A percentile compares a stretch with the other conserved stretches of the same genome.
Conservation (phyloP, 2,888 invertebrate genomes). For the Xanthorhoe spadicearia region DNA sequence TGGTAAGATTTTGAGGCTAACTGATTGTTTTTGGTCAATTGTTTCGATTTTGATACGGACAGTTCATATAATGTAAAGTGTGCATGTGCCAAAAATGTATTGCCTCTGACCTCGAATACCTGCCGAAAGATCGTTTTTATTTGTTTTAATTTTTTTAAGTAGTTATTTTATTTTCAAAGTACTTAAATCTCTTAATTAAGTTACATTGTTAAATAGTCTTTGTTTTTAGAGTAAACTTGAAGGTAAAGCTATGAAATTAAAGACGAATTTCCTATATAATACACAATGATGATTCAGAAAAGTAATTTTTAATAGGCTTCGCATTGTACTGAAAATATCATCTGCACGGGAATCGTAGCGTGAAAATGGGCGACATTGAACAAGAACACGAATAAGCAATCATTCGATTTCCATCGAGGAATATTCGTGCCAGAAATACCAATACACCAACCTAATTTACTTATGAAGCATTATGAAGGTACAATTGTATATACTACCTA, state of each 20-base stretch:
- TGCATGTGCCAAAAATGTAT: neutral
- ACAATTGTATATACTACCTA: conserved; percentile 8
- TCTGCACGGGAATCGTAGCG: conserved; percentile 35
- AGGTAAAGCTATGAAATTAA: neutral
- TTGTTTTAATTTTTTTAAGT: neutral
- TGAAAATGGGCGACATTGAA: conserved; percentile 35
- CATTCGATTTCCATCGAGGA: conserved; percentile 25
- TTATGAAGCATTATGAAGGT: conserved; percentile 11
- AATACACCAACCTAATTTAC: conserved; percentile 19
- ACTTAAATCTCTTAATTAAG: neutral
- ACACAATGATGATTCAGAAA: conserved; percentile 29
- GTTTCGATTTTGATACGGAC: neutral
- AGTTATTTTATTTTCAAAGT: neutral
- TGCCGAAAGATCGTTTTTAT: too few species aligned
- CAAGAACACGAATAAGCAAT: conserved; percentile 30
- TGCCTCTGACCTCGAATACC: neutral
- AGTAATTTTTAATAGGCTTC: conserved; percentile 31
- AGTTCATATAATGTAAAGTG: neutral
- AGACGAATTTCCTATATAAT: neutral
- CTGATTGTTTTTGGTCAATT: neutral
- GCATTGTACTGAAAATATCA: conserved; percentile 38
- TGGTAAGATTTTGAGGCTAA: too few species aligned
- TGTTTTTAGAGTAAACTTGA: neutral
- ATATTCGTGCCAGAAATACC: conserved; percentile 25
- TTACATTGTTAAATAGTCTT: neutral